These are phyloP conservation scores for Tetraneura akinire DNA, from an alignment of 1,140 invertebrate species.

Conservation along the genomic window DNA sequence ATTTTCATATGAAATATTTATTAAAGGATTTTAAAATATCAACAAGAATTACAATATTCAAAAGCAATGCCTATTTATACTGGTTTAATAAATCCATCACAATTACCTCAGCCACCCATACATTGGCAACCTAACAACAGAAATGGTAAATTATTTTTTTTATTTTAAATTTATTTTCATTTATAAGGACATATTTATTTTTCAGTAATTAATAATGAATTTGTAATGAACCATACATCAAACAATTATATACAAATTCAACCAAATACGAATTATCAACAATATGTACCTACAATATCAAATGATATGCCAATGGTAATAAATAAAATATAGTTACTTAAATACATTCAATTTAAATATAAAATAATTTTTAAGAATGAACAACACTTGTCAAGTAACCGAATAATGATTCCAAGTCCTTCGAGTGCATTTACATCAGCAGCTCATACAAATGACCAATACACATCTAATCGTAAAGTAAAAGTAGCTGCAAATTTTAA, in stretches of 20 bases:
- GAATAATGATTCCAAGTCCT: slow-evolving; percentile 46
- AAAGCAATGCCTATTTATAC: slow-evolving; percentile 22
- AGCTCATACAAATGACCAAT: slow-evolving; percentile 18
- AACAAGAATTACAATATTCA: slow-evolving; percentile 19
- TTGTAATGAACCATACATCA: background rate
- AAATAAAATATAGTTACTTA: background rate
- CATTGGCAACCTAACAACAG: slow-evolving; percentile 29
- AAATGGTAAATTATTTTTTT: slow-evolving; percentile 31
- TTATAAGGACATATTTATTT: slow-evolving; percentile 4
- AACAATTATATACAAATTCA: slow-evolving; percentile 12
- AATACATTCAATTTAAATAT: slow-evolving; percentile 34
- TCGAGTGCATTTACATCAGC: slow-evolving; percentile 40
- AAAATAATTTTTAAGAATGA: slow-evolving; percentile 47
- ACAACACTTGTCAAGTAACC: slow-evolving; percentile 20
- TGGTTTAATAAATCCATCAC: slow-evolving; percentile 32
- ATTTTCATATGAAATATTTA: background rate
- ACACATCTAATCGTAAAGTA: slow-evolving; percentile 28
- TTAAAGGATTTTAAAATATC: slow-evolving; percentile 34
- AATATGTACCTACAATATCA: background rate
- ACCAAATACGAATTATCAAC: slow-evolving; percentile 17
- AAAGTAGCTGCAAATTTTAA: slow-evolving; percentile 45
- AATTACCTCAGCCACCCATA: slow-evolving; percentile 35
- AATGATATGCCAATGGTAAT: slow-evolving; percentile 36
- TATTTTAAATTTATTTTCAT: background rate
- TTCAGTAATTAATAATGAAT: slow-evolving; percentile 23